A percentile compares a stretch with the other conserved stretches of the same genome.
phyloP scores from a whole-genome alignment of 2,797 vertebrate genomes.

The Meriones psammophilus region DNA sequence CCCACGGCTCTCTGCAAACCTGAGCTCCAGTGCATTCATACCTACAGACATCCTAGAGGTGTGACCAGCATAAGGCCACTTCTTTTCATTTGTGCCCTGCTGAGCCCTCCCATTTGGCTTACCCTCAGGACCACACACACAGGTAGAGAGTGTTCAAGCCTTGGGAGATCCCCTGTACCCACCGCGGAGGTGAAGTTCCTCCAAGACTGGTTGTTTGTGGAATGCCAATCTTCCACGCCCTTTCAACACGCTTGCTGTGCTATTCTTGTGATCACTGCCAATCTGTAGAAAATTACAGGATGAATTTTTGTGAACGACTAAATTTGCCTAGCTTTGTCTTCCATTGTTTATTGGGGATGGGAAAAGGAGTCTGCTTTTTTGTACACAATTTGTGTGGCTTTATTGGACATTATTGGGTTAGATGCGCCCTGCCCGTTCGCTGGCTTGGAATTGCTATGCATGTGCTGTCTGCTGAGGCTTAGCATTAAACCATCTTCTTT shows the following conservation, averaged over 20 bases:
- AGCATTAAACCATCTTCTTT: slow-evolving; percentile 65
- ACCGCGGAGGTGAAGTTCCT: neutral
- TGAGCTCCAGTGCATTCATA: neutral
- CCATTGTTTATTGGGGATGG: slow-evolving; percentile 24
- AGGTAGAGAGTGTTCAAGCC: neutral
- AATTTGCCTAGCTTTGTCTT: slow-evolving; percentile 68
- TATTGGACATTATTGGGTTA: slow-evolving; percentile 60
- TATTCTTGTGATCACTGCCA: slow-evolving; percentile 39
- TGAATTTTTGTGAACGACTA: slow-evolving; percentile 51
- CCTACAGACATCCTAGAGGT: neutral
- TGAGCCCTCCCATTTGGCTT: neutral
- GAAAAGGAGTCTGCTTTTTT: slow-evolving; percentile 30
- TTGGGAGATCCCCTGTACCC: slow-evolving; percentile 10
- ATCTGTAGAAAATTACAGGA: slow-evolving; percentile 63
- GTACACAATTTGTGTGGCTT: slow-evolving; percentile 6
- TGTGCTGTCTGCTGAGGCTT: slow-evolving; percentile 1
- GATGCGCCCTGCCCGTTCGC: slow-evolving; percentile 37
- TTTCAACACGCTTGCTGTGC: slow-evolving; percentile 44
- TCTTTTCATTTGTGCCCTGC: neutral
- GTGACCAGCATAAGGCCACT: neutral
- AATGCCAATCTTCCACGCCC: slow-evolving; percentile 1
- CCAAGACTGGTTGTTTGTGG: neutral
- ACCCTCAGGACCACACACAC: neutral
- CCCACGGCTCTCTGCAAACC: neutral
- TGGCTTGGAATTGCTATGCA: slow-evolving; percentile 40